phyloP scores from a whole-genome alignment of 2,888 invertebrate genomes.

The Molorchus minor region DNA sequence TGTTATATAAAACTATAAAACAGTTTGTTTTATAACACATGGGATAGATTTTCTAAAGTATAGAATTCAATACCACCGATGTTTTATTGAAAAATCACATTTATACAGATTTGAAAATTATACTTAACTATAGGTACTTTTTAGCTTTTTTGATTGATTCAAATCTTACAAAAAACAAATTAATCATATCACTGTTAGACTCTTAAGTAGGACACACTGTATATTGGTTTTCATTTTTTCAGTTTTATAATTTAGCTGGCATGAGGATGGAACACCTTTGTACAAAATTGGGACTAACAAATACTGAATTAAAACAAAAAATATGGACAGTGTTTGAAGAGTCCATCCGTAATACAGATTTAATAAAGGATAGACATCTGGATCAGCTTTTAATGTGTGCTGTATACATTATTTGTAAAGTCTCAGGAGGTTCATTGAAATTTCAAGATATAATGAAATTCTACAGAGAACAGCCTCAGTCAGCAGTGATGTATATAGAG shows the following conservation, averaged over 20 bases:
- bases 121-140: too few relatives aligned
- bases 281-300: slow-evolving; percentile 76
- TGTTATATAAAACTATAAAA: too few relatives aligned
- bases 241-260: slow-evolving; percentile 93
- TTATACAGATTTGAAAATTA: too few relatives aligned
- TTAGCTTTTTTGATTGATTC: too few relatives aligned
- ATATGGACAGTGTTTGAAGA: slow-evolving; percentile 98
- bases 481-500: slow-evolving; percentile 92
- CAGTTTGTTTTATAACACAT: too few relatives aligned
- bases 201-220: too few relatives aligned
- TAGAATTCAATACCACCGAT: too few relatives aligned
- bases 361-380: slow-evolving; percentile 93
- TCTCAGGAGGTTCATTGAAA: slow-evolving; percentile 57
- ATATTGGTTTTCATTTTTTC: too few relatives aligned
- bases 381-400: slow-evolving; percentile 99
- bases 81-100: too few relatives aligned
- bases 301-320: slow-evolving; percentile 79
- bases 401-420: slow-evolving; percentile 93
- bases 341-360: slow-evolving; percentile 83
- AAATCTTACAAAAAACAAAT: too few relatives aligned
- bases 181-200: too few relatives aligned
- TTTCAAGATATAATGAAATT: slow-evolving; percentile 96
- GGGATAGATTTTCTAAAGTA: too few relatives aligned
- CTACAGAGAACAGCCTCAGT: slow-evolving; percentile 93
- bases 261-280: slow-evolving; percentile 93